Percentiles rank a stretch among this genome's conserved stretches.
phyloP scores from a whole-genome alignment of 2,113 vertebrate species.

The Xyliphius kryptos region DNA sequence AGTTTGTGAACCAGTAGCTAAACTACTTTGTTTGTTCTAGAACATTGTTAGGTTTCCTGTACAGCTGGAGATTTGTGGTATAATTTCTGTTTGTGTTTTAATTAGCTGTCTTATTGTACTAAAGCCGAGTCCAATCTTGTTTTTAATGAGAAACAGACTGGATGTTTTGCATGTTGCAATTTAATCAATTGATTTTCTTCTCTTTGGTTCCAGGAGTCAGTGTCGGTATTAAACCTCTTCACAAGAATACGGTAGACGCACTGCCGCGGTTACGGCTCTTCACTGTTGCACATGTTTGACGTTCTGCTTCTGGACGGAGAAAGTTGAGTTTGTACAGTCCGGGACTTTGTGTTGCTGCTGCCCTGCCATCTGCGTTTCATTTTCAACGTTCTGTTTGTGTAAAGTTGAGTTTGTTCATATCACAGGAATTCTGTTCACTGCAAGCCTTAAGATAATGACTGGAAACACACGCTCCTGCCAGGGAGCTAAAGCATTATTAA shows the following conservation, averaged over 20 bases:
- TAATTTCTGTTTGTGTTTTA: no score
- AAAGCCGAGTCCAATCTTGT: no score
- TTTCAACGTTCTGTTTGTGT: no score
- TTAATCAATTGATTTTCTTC: not conserved
- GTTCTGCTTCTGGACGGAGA: not conserved
- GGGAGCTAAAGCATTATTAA: not conserved
- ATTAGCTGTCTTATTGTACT: no score
- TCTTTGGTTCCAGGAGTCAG: slow-evolving; percentile 52
- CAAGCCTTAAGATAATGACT: slow-evolving; percentile 34
- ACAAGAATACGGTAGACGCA: slow-evolving; percentile 56
- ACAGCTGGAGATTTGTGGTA: no score
- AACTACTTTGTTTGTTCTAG: no score
- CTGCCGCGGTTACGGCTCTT: not conserved
- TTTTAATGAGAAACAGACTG: not conserved
- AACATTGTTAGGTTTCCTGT: no score
- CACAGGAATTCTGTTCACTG: not conserved
- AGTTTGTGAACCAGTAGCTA: no score
- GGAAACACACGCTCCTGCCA: no score
- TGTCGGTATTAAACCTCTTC: slow-evolving; percentile 64
- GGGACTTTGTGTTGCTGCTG: slow-evolving; percentile 10
- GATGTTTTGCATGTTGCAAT: no score
- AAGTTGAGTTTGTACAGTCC: slow-evolving; percentile 42
- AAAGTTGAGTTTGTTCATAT: no score
- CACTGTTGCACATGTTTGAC: not conserved
- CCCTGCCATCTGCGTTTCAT: no score